Base-by-base conservation (phyloP, 2,888 invertebrate genomes). In the Drosophila mayaguana region DNA sequence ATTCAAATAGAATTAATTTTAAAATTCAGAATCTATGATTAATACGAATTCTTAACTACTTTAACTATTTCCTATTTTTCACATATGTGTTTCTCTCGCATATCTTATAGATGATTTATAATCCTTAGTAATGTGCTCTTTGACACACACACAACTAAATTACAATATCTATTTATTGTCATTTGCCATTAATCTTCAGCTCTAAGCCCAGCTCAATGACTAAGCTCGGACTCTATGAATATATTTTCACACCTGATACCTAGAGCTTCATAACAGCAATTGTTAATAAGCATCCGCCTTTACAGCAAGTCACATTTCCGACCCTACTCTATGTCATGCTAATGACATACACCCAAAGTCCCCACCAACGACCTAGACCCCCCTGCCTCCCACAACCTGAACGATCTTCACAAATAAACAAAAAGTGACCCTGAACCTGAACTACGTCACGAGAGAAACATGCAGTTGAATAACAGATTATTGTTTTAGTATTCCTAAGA, bases 251-350 rank as follows among this genome's bases (percentile, higher is more conserved):
- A 68, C 59, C 46, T 28, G 48, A 71, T 48, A 57, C 36, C 50
- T 50, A 53, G 18, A 11, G 22, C 20, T 22, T 9, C 9, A 11
- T 32, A 43, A 25, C 22, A 55, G 34, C 61, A 48, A 65, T 28
- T 18, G 11, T 34, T 28, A n/a, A 50, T n/a, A 64, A 78, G 72
- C 88, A 83, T 84, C 81, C 84, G 82, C 68, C 42, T 87, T 72
- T 71, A 75, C 63, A 70, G 46, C 65, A 20, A 36, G 46, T 64
- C 64, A 69, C 51, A 53, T 70, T 75, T 78, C 64, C 67, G 14
- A 68, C 59, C 60, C 63, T 53, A 40, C 59, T 62, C 63, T 53
- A 40, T 77, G 61, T 73, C 66, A 81, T 73, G 75, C 75, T 78
- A 87, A 87, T 84, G 88, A 84, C 76, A 69, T 40, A 34, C n/a